These are phyloP conservation scores for Ceratina calcarata DNA, from an alignment of 1,140 invertebrate genomes.

Conservation along the genomic window DNA sequence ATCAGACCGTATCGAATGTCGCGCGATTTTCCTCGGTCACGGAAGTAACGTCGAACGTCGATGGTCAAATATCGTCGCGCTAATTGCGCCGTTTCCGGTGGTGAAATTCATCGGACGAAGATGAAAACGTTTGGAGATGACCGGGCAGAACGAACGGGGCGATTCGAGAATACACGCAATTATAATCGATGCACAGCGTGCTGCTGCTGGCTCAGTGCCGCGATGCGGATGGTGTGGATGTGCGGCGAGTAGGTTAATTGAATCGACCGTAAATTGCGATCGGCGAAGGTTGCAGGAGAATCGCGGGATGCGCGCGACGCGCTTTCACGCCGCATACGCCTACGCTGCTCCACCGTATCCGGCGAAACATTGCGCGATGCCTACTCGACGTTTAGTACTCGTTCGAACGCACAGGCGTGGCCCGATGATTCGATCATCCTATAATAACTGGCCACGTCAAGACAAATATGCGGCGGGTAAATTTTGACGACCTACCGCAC, in stretches of 20 bases:
- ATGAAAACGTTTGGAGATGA: neutral
- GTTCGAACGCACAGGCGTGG: slow-evolving; percentile 6
- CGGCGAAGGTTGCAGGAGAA: slow-evolving; percentile 24
- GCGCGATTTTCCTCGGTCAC: neutral
- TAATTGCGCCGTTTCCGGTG: slow-evolving; percentile 15
- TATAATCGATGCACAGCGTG: slow-evolving; percentile 19
- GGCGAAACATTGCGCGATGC: neutral
- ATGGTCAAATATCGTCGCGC: neutral
- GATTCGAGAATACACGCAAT: slow-evolving; percentile 18
- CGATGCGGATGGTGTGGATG: neutral
- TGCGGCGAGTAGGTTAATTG: slow-evolving; percentile 32
- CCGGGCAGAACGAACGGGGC: neutral
- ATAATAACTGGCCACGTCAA: slow-evolving; percentile 44
- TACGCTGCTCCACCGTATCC: too few relatives aligned
- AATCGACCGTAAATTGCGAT: slow-evolving; percentile 47
- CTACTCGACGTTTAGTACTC: neutral
- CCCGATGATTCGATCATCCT: slow-evolving; percentile 26
- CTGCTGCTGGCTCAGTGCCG: neutral
- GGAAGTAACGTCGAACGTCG: neutral
- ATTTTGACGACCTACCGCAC: slow-evolving; percentile 41
- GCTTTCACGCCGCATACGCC: neutral
- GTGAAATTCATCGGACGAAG: neutral
- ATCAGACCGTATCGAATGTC: too few relatives aligned
- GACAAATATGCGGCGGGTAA: slow-evolving; percentile 47
- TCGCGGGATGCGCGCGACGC: neutral